Conservation (phyloP, 2,888 invertebrate species). For the Hermaeophaga mercurialis region DNA sequence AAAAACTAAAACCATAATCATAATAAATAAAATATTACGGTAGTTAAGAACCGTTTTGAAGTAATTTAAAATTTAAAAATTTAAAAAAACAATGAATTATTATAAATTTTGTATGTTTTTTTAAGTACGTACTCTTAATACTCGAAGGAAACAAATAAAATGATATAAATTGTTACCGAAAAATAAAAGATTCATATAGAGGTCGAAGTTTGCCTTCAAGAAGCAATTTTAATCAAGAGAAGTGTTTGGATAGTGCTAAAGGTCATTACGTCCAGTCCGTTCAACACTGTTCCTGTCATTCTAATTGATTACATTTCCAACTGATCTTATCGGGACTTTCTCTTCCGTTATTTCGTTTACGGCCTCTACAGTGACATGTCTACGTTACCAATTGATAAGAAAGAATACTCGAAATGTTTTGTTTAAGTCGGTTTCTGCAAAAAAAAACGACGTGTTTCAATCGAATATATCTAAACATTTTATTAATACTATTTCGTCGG, state of each 20-base stretch:
- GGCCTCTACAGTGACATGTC: neutral
- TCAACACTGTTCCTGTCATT: conserved; percentile 7
- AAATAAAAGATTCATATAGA: neutral
- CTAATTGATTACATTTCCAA: conserved; percentile 10
- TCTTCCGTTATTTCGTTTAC: neutral
- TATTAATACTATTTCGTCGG: no score
- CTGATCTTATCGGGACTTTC: neutral
- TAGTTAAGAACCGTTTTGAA: no score
- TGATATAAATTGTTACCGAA: no score
- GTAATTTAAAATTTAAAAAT: no score
- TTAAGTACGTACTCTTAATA: no score
- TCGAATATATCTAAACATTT: no score
- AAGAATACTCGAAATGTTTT: neutral
- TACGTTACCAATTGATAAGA: conserved; percentile 7
- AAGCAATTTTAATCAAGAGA: conserved; percentile 10
- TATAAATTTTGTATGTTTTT: no score
- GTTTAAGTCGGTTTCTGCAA: neutral
- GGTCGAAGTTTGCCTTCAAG: neutral
- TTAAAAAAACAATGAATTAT: no score
- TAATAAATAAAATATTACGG: no score
- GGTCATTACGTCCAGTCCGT: conserved; percentile 8
- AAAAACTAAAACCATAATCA: no score
- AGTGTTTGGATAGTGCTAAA: conserved; percentile 9
- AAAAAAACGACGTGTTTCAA: neutral
- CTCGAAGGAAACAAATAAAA: no score